Percentiles rank a stretch among this genome's conserved stretches.
These are phyloP conservation scores for Calameuta filiformis DNA, from an alignment of 2,888 invertebrate genomes.

Conservation along the genomic window DNA sequence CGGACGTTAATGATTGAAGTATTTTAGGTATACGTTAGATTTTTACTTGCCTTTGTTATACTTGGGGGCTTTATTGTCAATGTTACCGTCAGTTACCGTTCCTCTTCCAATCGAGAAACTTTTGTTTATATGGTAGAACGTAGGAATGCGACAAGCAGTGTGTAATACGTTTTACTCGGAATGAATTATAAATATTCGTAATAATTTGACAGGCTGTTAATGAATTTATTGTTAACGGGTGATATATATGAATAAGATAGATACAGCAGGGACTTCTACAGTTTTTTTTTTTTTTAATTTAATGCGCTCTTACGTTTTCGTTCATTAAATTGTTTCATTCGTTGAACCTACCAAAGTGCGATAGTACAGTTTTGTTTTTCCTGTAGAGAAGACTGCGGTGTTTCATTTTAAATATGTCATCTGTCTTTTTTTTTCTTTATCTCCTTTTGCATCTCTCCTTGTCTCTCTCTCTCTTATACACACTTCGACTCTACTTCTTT, in stretches of 20 bases:
- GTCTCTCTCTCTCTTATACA: slow-evolving; percentile 4
- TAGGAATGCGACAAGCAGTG: neutral
- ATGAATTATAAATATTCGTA: neutral
- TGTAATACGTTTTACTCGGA: neutral
- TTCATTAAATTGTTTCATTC: neutral
- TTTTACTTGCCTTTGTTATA: neutral
- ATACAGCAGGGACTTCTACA: neutral
- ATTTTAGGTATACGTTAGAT: neutral
- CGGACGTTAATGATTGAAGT: slow-evolving; percentile 16
- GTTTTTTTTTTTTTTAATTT: neutral
- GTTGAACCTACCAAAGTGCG: neutral
- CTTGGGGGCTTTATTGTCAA: neutral
- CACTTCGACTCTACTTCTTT: neutral
- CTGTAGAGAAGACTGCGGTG: neutral
- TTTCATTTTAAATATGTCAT: neutral
- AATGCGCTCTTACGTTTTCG: neutral
- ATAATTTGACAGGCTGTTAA: neutral
- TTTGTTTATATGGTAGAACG: neutral
- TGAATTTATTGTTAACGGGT: neutral
- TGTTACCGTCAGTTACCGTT: neutral
- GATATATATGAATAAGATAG: neutral
- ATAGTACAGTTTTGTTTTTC: neutral
- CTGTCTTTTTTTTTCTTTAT: neutral
- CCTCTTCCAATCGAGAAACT: neutral
- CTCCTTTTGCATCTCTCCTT: neutral